These are phyloP conservation scores for Torymus texanus DNA, from an alignment of 2,888 invertebrate species.

Conservation along the genomic window DNA sequence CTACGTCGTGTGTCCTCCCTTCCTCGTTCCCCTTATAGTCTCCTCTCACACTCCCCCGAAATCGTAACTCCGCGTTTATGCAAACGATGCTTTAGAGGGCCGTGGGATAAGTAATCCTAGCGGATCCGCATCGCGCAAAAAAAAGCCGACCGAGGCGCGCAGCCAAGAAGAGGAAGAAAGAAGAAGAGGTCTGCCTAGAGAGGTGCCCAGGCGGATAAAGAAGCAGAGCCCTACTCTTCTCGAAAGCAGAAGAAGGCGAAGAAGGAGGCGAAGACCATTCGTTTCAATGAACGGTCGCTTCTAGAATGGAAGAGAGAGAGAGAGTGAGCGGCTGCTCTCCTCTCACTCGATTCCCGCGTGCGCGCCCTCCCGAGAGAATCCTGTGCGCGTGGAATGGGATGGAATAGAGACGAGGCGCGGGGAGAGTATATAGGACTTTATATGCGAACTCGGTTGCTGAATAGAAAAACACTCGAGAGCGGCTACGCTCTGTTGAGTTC, in stretches of 20 bases:
- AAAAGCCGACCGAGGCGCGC: constrained; percentile 48
- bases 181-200: constrained; percentile 20
- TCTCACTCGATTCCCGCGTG: constrained; percentile 52
- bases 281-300: constrained; percentile 21
- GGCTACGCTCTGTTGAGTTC: background rate
- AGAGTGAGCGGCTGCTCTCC: constrained; percentile 62
- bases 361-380: constrained; percentile 61
- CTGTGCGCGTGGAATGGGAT: constrained; percentile 37
- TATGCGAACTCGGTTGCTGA: constrained; percentile 66
- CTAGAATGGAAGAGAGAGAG: constrained; percentile 37
- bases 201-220: constrained; percentile 14
- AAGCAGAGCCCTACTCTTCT: background rate
- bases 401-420: constrained; percentile 57
- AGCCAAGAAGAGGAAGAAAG: constrained; percentile 47
- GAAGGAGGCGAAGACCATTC: constrained; percentile 25
- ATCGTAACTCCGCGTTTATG: constrained; percentile 72
- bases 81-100: constrained; percentile 71
- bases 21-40: background rate
- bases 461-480: constrained; percentile 71
- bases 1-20: background rate
- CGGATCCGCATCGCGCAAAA: constrained; percentile 51
- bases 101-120: constrained; percentile 69
- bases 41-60: constrained; percentile 2
- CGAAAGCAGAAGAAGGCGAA: constrained; percentile 10
- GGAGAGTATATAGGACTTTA: constrained; percentile 68